A percentile compares a stretch with the other conserved stretches of the same genome.
These are phyloP conservation scores for Motacilla tschutschensis DNA, from an alignment of 2,113 vertebrate genomes.

Conservation along the genomic window DNA sequence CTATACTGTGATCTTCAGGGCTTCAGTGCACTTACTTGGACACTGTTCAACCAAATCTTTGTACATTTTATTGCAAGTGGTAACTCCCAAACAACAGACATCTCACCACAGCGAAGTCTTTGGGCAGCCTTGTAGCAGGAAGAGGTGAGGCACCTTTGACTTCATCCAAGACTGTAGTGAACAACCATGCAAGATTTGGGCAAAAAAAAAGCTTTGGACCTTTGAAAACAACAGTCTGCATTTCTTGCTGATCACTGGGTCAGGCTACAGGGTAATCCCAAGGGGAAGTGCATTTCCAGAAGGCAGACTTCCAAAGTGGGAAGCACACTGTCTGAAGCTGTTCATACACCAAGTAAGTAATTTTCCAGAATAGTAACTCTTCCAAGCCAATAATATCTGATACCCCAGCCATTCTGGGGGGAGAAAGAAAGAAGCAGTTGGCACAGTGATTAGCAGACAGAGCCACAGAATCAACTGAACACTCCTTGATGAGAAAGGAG, in stretches of 20 bases:
- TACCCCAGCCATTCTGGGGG: neutral
- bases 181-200: neutral
- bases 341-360: neutral
- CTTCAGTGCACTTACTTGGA: neutral
- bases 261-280: neutral
- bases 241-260: neutral
- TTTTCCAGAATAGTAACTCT: neutral
- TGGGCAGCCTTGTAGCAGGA: neutral
- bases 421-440: neutral
- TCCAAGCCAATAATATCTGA: neutral
- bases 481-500: neutral
- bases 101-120: neutral
- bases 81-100: neutral
- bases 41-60: neutral
- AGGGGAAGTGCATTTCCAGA: neutral
- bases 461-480: neutral
- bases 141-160: neutral
- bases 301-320: neutral
- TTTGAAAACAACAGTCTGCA: neutral
- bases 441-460: neutral
- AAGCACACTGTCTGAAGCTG: fast-evolving
- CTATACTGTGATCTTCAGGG: neutral
- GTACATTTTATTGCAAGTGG: neutral
- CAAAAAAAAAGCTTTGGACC: neutral
- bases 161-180: neutral